Base-by-base conservation (phyloP, 1,140 invertebrate species). In the Temnothorax longispinosus region DNA sequence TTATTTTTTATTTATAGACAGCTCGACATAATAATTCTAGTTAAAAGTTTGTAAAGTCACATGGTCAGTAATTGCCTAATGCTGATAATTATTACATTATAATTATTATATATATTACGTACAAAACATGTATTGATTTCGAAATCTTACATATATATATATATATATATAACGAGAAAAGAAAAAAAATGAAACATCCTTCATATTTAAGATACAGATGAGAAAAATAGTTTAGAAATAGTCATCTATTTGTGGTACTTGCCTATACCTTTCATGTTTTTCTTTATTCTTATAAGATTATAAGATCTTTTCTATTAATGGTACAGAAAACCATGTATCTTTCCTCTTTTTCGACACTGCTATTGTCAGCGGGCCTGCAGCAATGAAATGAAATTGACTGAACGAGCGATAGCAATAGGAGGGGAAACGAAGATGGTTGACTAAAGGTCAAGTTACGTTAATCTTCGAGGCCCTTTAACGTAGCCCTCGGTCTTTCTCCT, bases 391-490 rank as follows among this genome's bases (percentile, higher is more conserved):
- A 86, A n/a, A 58, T 8, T 52, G 47, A 3, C 27, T 56, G 35
- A 56, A 5, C 35, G 54, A 58, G n/a, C n/a, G 54, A 41, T 41
- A 71, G 2, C 2, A 8, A 21, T 8, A 58, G 56, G n/a, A 32
- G 35, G 27, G 44, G 58, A 64, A 77, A 41, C 47, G 60, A 77
- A 54, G 54, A 41, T 58, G 52, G n/a, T 41, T 75, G 6, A 21
- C 1, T 41, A 87, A 82, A 89, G 88, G 69, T 82, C 87, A 89
- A 89, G 76, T 89, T 65, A 38, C 76, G 32, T 52, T 32, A 27
- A 81, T 13, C 47, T 81, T 54, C 47, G 35, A 80, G 27, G 38
- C 4, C 65, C 18, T 52, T 77, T 35, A 50, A 64, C 13, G 15
- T 47, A 44, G 18, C n/a, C 58, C 13, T 76, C 13, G 38, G 5